Evolutionary conservation across 1,140 invertebrate genomes (phyloP).

Genomic region (Ctenoplectra terminalis): DNA sequence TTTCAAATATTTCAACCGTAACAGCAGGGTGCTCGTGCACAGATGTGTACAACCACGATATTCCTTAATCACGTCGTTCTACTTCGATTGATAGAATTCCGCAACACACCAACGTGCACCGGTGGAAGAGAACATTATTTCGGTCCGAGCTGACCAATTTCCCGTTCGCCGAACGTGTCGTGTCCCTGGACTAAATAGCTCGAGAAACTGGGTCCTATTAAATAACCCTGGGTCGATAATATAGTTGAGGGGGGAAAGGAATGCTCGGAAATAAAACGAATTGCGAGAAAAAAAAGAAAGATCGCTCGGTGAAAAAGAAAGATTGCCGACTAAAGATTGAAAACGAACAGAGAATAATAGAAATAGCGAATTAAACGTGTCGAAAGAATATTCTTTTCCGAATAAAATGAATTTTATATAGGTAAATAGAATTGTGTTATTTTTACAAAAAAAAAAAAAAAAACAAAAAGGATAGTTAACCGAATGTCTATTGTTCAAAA

Average conservation of each 20-base stretch:
- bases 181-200: constrained; percentile 39
- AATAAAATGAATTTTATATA: neutral
- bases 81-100: constrained; percentile 25
- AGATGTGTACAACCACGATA: neutral
- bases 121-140: constrained; percentile 39
- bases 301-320: too few species aligned
- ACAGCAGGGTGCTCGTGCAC: too few species aligned
- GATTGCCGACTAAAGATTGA: neutral
- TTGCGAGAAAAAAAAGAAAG: neutral
- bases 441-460: too few species aligned
- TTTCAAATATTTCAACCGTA: neutral
- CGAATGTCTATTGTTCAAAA: neutral
- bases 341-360: neutral
- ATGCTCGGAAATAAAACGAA: neutral
- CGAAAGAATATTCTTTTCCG: neutral
- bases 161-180: constrained; percentile 33
- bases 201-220: constrained; percentile 38
- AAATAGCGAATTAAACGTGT: neutral
- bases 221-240: constrained; percentile 25
- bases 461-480: too few species aligned
- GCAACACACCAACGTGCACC: neutral
- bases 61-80: neutral
- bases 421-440: neutral
- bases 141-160: constrained; percentile 35
- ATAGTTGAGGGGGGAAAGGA: neutral